Base-by-base conservation (phyloP, 1,140 invertebrate species). In the Bombus waltoni region DNA sequence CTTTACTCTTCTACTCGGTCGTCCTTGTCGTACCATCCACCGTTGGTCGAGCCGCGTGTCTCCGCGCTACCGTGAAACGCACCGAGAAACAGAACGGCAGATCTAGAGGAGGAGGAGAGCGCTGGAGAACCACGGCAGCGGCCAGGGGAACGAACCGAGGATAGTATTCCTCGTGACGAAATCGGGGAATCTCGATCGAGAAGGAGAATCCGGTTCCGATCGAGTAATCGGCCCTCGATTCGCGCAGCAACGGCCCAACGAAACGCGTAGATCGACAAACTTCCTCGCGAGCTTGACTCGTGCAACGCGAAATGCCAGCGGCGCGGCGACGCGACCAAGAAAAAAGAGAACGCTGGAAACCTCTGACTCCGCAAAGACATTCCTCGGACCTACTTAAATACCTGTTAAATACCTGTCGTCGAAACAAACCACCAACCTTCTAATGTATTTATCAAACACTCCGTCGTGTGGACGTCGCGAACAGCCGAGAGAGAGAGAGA, bases 391-490 rank as follows among this genome's bases (percentile, higher is more conserved):
- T 79, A 59, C 76, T 85, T 85, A 85, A 85, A 85, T 72, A 79
- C 79, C 91, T 86, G 92, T 93, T 93, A 93, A 93, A 91, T 93
- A 93, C 89, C 91, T 93, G 91, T 93, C 92, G 91, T 92, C 89
- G 86, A 93, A 94, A 93, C 93, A 93, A 93, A 94, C 88, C 90
- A 79, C 76, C 78, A 81, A 89, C 89, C 83, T 92, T 89, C 87
- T 94, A 93, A 94, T 94, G 92, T 92, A 91, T 94, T 94, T 94
- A 94, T 93, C 92, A 94, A 94, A 94, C 92, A 93, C 85, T 74
- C 85, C 65, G 83, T 62, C 75, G 82, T 74, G 85, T 83, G 70
- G 91, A 85, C 83, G 62, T 40, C 66, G 83, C 40, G 75, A 81
- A 90, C 87, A 89, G 82, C 87, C 82, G 85, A 79, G 86, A 87